phyloP scores from a whole-genome alignment of 2,797 vertebrate genomes.

The Acestrorhynchus altus region DNA sequence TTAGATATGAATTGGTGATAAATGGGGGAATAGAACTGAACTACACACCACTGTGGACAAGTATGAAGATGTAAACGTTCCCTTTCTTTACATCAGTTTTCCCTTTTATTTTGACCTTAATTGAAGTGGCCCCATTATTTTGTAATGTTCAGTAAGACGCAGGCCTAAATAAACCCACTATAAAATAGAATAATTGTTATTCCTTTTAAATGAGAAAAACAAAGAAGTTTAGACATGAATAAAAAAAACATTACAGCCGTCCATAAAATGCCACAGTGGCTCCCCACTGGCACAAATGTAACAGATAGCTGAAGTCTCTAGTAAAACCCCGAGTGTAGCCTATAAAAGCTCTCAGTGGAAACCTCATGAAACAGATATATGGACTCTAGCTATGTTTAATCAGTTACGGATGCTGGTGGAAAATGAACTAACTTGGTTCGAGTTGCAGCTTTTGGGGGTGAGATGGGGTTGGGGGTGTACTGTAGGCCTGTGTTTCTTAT shows the following conservation, averaged over 20 bases:
- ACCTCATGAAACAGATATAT: conserved; percentile 20
- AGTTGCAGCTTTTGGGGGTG: conserved; percentile 1
- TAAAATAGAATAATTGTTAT: neutral
- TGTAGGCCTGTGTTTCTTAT: neutral
- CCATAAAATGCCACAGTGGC: conserved; percentile 4
- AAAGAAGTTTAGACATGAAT: neutral
- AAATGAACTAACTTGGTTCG: conserved; percentile 23
- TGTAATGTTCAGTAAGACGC: neutral
- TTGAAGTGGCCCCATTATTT: no score
- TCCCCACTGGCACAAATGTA: neutral
- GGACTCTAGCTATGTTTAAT: conserved; percentile 28
- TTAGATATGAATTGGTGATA: no score
- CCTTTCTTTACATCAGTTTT: no score
- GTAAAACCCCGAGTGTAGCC: conserved; percentile 16
- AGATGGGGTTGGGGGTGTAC: no score
- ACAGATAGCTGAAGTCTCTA: neutral
- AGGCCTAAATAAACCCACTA: neutral
- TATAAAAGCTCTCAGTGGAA: conserved; percentile 27
- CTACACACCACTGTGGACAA: no score
- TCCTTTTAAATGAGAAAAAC: neutral
- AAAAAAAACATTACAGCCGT: neutral
- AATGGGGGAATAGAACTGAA: no score
- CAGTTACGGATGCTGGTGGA: conserved; percentile 28
- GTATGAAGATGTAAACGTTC: no score
- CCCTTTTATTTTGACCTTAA: no score